Conservation (phyloP, 2,888 invertebrate species). For the Alsophila aescularia region DNA sequence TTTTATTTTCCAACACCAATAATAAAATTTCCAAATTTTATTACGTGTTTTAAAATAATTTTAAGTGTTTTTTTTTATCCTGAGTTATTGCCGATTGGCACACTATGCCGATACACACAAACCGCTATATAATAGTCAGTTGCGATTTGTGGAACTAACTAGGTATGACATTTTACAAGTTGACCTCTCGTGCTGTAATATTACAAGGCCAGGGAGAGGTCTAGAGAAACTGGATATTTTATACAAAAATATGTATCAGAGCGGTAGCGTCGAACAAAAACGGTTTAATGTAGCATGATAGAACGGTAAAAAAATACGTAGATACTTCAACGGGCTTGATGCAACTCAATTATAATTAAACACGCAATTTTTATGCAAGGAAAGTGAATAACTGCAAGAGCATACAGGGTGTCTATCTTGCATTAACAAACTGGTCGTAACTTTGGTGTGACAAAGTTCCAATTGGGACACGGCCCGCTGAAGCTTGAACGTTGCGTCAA, state of each 20-base stretch:
- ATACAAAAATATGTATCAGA: neutral
- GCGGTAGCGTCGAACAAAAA: neutral
- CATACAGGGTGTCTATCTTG: no score
- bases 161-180: neutral
- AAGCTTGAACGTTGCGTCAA: no score
- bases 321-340: neutral
- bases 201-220: neutral
- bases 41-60: constrained; percentile 31
- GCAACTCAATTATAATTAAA: constrained; percentile 3
- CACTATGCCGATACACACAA: constrained; percentile 14
- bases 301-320: neutral
- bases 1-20: constrained; percentile 6
- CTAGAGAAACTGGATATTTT: neutral
- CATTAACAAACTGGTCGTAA: no score
- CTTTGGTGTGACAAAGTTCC: no score
- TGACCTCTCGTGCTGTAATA: neutral
- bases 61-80: constrained; percentile 25
- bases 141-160: neutral
- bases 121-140: neutral
- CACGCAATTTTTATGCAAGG: constrained; percentile 9
- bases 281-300: neutral
- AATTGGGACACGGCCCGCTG: no score
- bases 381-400: neutral
- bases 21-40: constrained; percentile 16
- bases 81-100: constrained; percentile 25